Evolutionary conservation across 2,113 vertebrate species (phyloP).

Genomic region (Prionailurus viverrinus): DNA sequence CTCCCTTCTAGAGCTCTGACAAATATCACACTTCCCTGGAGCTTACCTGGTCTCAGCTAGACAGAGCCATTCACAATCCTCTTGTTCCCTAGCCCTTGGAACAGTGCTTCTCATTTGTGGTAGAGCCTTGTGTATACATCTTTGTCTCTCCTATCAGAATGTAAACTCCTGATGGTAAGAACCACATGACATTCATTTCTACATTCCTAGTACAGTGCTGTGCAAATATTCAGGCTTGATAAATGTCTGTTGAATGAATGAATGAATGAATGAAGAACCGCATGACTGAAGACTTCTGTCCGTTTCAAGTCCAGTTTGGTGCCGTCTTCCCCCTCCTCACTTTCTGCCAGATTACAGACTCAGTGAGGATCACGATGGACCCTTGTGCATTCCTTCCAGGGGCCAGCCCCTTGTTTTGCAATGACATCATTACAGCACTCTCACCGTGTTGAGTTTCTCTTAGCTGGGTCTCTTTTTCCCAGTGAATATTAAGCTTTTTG

Average conservation of each 20-base stretch:
- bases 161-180: neutral
- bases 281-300: neutral
- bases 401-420: neutral
- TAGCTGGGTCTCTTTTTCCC: neutral
- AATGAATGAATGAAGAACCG: neutral
- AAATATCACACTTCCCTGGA: neutral
- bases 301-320: neutral
- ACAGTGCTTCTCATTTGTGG: neutral
- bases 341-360: neutral
- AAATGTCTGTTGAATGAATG: neutral
- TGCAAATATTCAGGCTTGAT: neutral
- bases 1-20: neutral
- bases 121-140: neutral
- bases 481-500: neutral
- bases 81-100: neutral
- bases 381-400: neutral
- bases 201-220: neutral
- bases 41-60: neutral
- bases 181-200: neutral
- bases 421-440: neutral
- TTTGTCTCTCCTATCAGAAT: neutral
- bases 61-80: neutral
- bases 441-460: neutral
- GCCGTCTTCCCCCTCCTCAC: neutral
- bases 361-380: rapidly evolving